Base-by-base conservation (phyloP, 2,888 invertebrate genomes). In the Baccha elongata region DNA sequence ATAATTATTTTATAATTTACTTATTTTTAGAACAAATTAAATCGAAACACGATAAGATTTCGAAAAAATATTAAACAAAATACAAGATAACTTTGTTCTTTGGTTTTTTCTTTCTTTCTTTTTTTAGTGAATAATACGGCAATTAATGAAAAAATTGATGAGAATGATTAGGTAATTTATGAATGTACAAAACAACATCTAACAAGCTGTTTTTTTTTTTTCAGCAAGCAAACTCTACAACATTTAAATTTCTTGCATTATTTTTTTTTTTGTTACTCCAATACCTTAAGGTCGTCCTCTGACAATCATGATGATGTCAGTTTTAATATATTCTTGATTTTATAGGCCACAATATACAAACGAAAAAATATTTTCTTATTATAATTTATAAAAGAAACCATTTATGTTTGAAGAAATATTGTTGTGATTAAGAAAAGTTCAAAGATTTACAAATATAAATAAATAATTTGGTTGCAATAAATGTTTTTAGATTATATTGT, bases 241-340 rank as follows among this genome's bases (percentile, higher is more conserved):
- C 42, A 65, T 23, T 67, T 13, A 75, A 65, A 69, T 29, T 35
- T 46, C 5, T 64, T 69, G 32, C 21, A 44, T 64, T 35, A 40
- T 46, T 40, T 64, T 65, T 2, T 55, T 15, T 64, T 40, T 64
- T 65, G 4, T 55, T 15, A 55, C 0, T 78, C 44, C 48, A 78
- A 86, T 89, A 89, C 89, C 90, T 89, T 89, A 76, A 89, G 86
- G 86, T 88, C 88, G 86, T 89, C 90, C 89, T 88, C 88, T 87
- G 88, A 87, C 88, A 89, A 89, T 90, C 89, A 90, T 87, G 87
- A 90, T 87, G 87, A 89, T 84, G 88, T 86, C 85, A 84, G 79
- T 87, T 85, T 87, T 85, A 85, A 84, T 65, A 87, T 85, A 83
- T 87, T 84, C 86, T 79, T 84, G 80, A 71, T 78, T 80, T 78